Evolutionary conservation across 2,113 vertebrate genomes (phyloP).

Genomic region (Syrmaticus mikado): DNA sequence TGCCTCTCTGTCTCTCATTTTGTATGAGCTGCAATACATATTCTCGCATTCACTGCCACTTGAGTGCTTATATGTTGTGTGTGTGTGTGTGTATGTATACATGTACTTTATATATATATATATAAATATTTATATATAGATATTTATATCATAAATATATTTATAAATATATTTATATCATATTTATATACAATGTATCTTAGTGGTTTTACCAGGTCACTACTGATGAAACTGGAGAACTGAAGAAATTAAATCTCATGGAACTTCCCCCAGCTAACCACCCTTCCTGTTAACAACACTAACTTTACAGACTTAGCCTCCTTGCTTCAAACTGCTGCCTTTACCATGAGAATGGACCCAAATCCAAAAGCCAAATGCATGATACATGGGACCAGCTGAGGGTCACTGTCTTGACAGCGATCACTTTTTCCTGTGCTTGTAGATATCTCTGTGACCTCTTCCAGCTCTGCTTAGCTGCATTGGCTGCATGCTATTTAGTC

Average conservation of each 20-base stretch:
- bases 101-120: too few relatives aligned
- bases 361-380: background rate
- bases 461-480: background rate
- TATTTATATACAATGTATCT: background rate
- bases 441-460: background rate
- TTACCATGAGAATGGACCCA: accelerated
- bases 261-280: background rate
- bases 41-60: background rate
- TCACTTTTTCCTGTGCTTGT: background rate
- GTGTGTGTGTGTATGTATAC: too few relatives aligned
- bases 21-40: background rate
- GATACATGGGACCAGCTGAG: background rate
- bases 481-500: background rate
- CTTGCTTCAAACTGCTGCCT: background rate
- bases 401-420: background rate
- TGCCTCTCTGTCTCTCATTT: background rate
- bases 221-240: background rate
- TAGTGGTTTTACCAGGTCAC: background rate
- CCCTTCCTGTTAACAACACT: background rate
- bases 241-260: background rate
- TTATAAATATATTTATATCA: too few relatives aligned
- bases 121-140: too few relatives aligned
- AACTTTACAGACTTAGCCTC: background rate
- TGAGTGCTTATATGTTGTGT: background rate
- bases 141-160: too few relatives aligned